phyloP scores from a whole-genome alignment of 2,797 vertebrate species.

The Perodicticus potto region DNA sequence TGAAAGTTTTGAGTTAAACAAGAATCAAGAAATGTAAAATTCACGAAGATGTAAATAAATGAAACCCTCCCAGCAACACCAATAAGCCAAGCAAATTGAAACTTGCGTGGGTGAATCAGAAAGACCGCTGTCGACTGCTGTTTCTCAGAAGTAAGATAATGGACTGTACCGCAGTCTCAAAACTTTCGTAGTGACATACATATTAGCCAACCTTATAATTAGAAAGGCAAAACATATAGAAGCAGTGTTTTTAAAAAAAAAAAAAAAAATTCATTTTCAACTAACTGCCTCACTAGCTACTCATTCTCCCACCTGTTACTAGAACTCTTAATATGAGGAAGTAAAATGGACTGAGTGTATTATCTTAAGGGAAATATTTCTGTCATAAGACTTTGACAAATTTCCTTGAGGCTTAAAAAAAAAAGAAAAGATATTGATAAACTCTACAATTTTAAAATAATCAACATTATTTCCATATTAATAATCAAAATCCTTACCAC shows the following conservation, averaged over 20 bases:
- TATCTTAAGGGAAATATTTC: conserved; percentile 21
- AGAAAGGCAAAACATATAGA: conserved; percentile 46
- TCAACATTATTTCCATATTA: conserved; percentile 51
- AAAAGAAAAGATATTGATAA: not conserved
- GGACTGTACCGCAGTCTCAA: too few species aligned
- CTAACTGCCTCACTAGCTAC: not conserved
- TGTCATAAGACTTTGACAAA: conserved; percentile 38
- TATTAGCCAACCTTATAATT: conserved; percentile 25
- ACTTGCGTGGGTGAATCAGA: too few species aligned
- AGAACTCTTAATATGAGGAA: not conserved
- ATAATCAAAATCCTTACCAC: not conserved
- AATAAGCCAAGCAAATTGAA: too few species aligned
- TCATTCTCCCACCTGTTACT: not conserved
- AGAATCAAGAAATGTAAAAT: too few species aligned
- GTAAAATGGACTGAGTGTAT: not conserved
- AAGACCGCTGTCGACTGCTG: too few species aligned
- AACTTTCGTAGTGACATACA: too few species aligned
- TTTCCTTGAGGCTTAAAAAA: not conserved
- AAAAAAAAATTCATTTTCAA: not conserved
- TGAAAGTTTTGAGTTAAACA: too few species aligned
- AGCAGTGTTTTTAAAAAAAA: conserved; percentile 28
- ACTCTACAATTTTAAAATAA: conserved; percentile 49
- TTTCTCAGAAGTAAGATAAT: too few species aligned
- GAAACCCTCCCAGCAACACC: too few species aligned
- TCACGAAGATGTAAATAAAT: too few species aligned